Evolutionary conservation across 1,140 invertebrate genomes (phyloP), one percentile per base, ranked within the genome.

Genomic region (Zaprionus davidi): DNA sequence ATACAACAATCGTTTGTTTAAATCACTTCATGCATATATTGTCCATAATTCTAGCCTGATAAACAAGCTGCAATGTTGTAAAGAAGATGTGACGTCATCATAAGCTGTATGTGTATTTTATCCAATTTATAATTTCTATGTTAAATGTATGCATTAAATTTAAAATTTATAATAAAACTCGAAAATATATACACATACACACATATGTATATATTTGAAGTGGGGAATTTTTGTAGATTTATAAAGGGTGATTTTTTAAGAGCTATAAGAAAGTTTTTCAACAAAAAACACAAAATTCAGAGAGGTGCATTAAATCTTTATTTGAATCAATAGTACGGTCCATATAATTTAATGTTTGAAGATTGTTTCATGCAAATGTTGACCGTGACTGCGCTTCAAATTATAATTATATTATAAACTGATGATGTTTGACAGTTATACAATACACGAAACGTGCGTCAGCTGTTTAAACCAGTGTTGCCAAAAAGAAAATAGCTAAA

Each of bases 71-170:
- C n/a, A 17, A 31, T 31, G 17, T 44, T 57, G 57, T 38, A 57
- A 44, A 58, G 11, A 58, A 28, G 20, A 20, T 20, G 20, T n/a
- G 12, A 56, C 20, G 46, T 56, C 53, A 24, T 56, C 1, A 56
- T n/a, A 59, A 28, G 75, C 65, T 77, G 74, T 77, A 60, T 75
- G 75, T 80, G 72, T 81, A 76, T 82, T 75, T 88, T 87, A 46
- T 83, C 81, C 80, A 81, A 88, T 78, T 78, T 87, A 83, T 81
- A 83, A 78, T 83, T 87, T 88, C 73, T 83, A 82, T 87, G 84
- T 87, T 88, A 85, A 88, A 82, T 83, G 80, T 88, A 87, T 88
- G 83, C 88, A 87, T 81, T 83, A 87, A 88, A 83, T 87, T 83
- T 83, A 87, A 83, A 71, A 83, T 81, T 87, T 87, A 81, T 88